These are phyloP conservation scores for Conus canariensis DNA, from an alignment of 2,888 invertebrate species.

Conservation along the genomic window DNA sequence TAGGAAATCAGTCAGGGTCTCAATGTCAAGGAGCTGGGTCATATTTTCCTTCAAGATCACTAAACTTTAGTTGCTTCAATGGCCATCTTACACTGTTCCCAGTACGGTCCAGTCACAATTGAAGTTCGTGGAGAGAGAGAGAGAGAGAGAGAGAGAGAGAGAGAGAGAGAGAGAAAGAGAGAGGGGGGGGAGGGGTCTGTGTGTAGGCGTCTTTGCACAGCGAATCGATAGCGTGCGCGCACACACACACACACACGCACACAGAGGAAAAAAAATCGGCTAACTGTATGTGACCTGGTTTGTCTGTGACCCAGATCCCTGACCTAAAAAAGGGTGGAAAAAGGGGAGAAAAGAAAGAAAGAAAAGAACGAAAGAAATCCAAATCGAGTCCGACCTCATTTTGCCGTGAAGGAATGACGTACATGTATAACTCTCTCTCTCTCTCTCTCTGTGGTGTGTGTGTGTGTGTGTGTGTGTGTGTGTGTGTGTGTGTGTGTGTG, in stretches of 20 bases:
- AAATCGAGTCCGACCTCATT: background rate
- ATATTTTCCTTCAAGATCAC: too few species aligned
- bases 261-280: background rate
- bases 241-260: background rate
- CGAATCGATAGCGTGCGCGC: background rate
- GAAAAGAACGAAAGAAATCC: too few species aligned
- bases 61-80: too few species aligned
- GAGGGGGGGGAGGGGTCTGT: background rate
- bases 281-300: background rate
- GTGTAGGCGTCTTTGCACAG: background rate
- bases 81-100: too few species aligned
- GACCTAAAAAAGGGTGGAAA: background rate
- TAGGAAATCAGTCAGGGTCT: too few species aligned
- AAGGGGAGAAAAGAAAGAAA: too few species aligned
- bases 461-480: too few species aligned
- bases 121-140: background rate
- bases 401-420: background rate
- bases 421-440: background rate
- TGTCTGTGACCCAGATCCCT: slow-evolving; percentile 10
- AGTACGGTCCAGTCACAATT: too few species aligned
- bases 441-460: too few species aligned
- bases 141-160: background rate
- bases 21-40: too few species aligned
- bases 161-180: slow-evolving; percentile 16
- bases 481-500: too few species aligned